Conservation (phyloP, 2,888 invertebrate genomes). For the Salticus scenicus region DNA sequence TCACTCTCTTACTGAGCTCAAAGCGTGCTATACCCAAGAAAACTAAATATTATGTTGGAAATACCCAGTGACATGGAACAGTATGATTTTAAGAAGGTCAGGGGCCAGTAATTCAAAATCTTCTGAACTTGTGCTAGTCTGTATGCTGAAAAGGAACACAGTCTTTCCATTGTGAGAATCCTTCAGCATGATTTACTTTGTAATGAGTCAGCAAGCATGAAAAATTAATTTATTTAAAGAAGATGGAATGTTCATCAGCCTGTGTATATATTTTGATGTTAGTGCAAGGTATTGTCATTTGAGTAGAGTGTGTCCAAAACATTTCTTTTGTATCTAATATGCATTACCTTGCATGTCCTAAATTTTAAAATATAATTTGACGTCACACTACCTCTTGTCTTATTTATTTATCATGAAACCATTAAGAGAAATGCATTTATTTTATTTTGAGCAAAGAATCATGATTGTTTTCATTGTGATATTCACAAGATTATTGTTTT, state of each 20-base stretch:
- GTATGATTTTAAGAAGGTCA: slow-evolving; percentile 30
- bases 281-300: slow-evolving; percentile 59
- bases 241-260: slow-evolving; percentile 43
- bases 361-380: slow-evolving; percentile 66
- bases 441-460: slow-evolving; percentile 47
- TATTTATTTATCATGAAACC: slow-evolving; percentile 64
- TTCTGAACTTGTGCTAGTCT: slow-evolving; percentile 27
- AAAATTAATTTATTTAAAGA: slow-evolving; percentile 61
- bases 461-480: slow-evolving; percentile 53
- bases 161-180: slow-evolving; percentile 55
- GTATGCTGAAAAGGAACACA: slow-evolving; percentile 30
- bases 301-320: slow-evolving; percentile 48
- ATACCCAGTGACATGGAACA: neutral
- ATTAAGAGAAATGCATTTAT: slow-evolving; percentile 64
- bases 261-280: slow-evolving; percentile 69
- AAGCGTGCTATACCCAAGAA: neutral
- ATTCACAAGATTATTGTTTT: slow-evolving; percentile 59
- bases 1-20: slow-evolving; percentile 43
- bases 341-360: slow-evolving; percentile 59
- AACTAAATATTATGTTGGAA: neutral
- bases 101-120: slow-evolving; percentile 53
- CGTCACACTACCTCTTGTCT: slow-evolving; percentile 69
- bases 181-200: slow-evolving; percentile 32
- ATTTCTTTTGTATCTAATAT: slow-evolving; percentile 47
- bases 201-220: slow-evolving; percentile 2